Percentiles rank a stretch among this genome's conserved stretches.
phyloP scores from a whole-genome alignment of 1,140 invertebrate genomes.

The Sitophilus oryzae region DNA sequence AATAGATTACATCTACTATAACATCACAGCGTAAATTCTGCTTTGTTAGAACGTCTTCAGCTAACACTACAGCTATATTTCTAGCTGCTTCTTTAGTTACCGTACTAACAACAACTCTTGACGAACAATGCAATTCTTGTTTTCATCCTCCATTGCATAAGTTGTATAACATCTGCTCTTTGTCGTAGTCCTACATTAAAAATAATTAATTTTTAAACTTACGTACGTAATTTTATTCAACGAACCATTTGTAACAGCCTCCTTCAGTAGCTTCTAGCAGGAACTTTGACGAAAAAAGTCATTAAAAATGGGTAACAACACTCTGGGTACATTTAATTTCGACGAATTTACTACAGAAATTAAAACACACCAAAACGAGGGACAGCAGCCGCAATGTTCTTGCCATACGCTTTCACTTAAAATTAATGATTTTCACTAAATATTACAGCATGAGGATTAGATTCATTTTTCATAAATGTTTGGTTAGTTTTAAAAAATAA shows the following conservation, averaged over 20 bases:
- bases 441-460: conserved; percentile 1
- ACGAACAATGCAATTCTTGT: conserved; percentile 66
- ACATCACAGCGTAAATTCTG: conserved; percentile 86
- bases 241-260: conserved; percentile 87
- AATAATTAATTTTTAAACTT: conserved; percentile 27
- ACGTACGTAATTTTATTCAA: too few relatives aligned
- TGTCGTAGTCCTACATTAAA: conserved; percentile 65
- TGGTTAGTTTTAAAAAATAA: background rate
- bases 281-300: conserved; percentile 79
- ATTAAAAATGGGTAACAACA: conserved; percentile 82
- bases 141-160: conserved; percentile 66
- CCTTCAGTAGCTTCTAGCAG: conserved; percentile 81
- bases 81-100: conserved; percentile 63
- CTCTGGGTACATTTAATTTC: conserved; percentile 82
- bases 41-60: conserved; percentile 75
- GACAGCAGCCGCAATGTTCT: conserved; percentile 6
- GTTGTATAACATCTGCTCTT: conserved; percentile 70
- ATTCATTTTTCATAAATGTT: background rate
- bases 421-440: conserved; percentile 1
- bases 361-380: conserved; percentile 5
- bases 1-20: conserved; percentile 81
- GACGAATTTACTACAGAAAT: conserved; percentile 34
- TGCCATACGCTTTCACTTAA: conserved; percentile 10
- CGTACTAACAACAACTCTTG: conserved; percentile 70
- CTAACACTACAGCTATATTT: conserved; percentile 83